phyloP scores from a whole-genome alignment of 2,113 vertebrate genomes.

The Chiloscyllium plagiosum region DNA sequence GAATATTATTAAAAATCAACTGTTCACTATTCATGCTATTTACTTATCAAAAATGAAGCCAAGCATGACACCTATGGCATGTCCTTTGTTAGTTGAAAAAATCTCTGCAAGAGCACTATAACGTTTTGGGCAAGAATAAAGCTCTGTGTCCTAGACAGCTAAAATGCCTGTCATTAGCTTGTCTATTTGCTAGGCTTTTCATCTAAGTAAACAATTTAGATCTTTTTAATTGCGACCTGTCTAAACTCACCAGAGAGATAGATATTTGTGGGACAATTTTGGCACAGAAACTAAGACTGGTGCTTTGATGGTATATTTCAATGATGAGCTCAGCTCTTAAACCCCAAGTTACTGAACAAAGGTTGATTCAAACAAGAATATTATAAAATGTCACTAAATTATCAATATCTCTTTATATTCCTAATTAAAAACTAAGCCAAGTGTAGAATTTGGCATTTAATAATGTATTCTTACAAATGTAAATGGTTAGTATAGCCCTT shows the following conservation, averaged over 20 bases:
- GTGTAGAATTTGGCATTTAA: slow-evolving; percentile 38
- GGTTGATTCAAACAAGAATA: slow-evolving; percentile 33
- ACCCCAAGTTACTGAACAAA: slow-evolving; percentile 29
- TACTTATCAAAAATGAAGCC: slow-evolving; percentile 19
- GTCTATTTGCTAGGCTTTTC: slow-evolving; percentile 36
- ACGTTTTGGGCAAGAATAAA: slow-evolving; percentile 34
- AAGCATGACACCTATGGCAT: slow-evolving; percentile 7
- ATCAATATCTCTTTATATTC: slow-evolving; percentile 49
- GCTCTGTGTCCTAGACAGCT: slow-evolving; percentile 16
- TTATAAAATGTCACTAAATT: slow-evolving; percentile 33
- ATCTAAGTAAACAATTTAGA: slow-evolving; percentile 38
- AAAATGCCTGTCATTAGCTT: slow-evolving; percentile 38
- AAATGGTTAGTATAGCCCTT: slow-evolving; percentile 45
- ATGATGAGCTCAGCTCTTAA: slow-evolving; percentile 3
- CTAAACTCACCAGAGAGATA: slow-evolving; percentile 29
- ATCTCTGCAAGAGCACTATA: slow-evolving; percentile 25
- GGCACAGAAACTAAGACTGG: slow-evolving; percentile 25
- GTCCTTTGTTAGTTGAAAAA: slow-evolving; percentile 28
- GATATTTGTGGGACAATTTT: slow-evolving; percentile 28
- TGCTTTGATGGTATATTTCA: slow-evolving; percentile 37
- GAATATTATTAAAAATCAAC: slow-evolving; percentile 13
- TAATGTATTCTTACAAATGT: slow-evolving; percentile 44
- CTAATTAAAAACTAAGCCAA: slow-evolving; percentile 47
- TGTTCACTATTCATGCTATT: slow-evolving; percentile 13
- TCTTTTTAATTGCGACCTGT: slow-evolving; percentile 34